phyloP scores from a whole-genome alignment of 2,888 invertebrate genomes.

The Neelides folsomi region DNA sequence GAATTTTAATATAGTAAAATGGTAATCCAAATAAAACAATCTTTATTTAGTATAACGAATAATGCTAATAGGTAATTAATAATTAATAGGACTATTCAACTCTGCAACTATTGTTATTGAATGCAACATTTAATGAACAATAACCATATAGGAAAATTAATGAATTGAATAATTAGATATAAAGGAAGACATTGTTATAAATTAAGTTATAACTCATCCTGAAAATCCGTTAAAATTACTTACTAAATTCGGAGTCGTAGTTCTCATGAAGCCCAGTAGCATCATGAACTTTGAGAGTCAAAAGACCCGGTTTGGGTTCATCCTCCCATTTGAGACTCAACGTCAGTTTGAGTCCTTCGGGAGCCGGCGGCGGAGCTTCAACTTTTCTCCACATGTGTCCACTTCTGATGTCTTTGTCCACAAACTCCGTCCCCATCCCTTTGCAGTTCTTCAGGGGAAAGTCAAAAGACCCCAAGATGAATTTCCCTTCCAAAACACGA shows the following conservation, averaged over 20 bases:
- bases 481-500: slow-evolving; percentile 18
- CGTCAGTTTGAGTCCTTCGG: slow-evolving; percentile 27
- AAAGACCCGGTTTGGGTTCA: slow-evolving; percentile 27
- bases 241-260: slow-evolving; percentile 28
- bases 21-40: no score
- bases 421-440: slow-evolving; percentile 17
- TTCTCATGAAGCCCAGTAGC: slow-evolving; percentile 31
- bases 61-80: no score
- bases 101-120: no score
- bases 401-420: slow-evolving; percentile 20
- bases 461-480: slow-evolving; percentile 28
- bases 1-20: no score
- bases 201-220: no score
- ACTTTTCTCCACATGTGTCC: slow-evolving; percentile 25
- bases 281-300: slow-evolving; percentile 28
- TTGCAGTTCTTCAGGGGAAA: slow-evolving; percentile 27
- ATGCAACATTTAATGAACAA: no score
- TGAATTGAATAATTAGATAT: no score
- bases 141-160: no score
- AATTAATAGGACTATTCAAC: no score
- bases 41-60: no score
- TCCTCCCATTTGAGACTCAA: slow-evolving; percentile 24
- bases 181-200: no score
- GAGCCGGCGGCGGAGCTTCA: slow-evolving; percentile 21
- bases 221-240: slow-evolving; percentile 3